phyloP scores from a whole-genome alignment of 2,888 invertebrate genomes.

The Venusia cambrica region DNA sequence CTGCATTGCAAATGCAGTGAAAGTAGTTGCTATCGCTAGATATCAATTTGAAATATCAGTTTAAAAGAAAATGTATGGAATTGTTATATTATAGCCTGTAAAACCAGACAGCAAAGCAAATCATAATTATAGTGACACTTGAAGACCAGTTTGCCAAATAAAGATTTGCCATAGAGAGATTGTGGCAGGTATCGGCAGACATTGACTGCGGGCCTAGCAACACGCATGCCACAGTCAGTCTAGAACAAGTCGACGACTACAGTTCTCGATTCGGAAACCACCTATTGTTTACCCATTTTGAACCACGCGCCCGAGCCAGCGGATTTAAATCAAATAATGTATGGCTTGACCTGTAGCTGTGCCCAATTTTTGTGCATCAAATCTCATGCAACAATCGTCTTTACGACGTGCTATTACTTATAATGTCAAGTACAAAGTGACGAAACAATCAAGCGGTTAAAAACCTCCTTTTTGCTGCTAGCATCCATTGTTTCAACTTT shows the following conservation, averaged over 20 bases:
- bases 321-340: conserved; percentile 24
- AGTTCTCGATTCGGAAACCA: conserved; percentile 26
- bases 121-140: conserved; percentile 9
- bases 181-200: conserved; percentile 5
- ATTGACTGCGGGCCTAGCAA: conserved; percentile 22
- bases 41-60: conserved; percentile 3
- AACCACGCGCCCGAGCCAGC: conserved; percentile 13
- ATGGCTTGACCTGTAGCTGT: conserved; percentile 18
- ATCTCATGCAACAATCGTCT: conserved; percentile 35
- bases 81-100: not conserved
- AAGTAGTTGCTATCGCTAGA: too few species aligned
- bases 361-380: conserved; percentile 32
- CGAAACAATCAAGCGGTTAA: conserved; percentile 49
- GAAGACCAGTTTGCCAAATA: conserved; percentile 22
- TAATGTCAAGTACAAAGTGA: conserved; percentile 42
- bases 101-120: conserved; percentile 5
- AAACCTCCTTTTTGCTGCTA: conserved; percentile 45
- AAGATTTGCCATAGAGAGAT: conserved; percentile 16
- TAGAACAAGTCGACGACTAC: conserved; percentile 19
- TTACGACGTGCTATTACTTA: conserved; percentile 38
- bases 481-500: conserved; percentile 48
- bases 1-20: conserved; percentile 13
- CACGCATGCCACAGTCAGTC: conserved; percentile 19
- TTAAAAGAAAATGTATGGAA: too few species aligned
- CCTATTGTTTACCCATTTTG: conserved; percentile 29